These are phyloP conservation scores for Dromius quadrimaculatus DNA, from an alignment of 2,888 invertebrate genomes.

Conservation along the genomic window DNA sequence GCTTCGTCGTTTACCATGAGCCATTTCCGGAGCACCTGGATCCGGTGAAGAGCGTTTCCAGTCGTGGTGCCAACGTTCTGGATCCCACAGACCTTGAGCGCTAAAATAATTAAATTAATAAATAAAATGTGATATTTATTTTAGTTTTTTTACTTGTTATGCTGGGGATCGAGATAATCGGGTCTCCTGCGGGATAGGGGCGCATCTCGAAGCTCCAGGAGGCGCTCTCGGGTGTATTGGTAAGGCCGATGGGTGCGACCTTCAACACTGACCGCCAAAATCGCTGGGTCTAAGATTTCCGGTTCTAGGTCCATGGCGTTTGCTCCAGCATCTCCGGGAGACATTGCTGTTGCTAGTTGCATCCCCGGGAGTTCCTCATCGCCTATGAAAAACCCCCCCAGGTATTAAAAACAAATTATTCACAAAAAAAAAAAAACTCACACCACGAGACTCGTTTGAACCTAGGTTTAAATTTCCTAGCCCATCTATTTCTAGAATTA, in stretches of 20 bases:
- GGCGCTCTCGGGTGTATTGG: constrained; percentile 76
- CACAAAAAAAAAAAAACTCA: constrained; percentile 38
- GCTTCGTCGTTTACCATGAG: constrained; percentile 67
- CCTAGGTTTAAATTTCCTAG: constrained; percentile 43
- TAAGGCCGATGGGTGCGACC: constrained; percentile 64
- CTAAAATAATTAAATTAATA: constrained; percentile 57
- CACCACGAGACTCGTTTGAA: constrained; percentile 54
- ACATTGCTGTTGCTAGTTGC: constrained; percentile 66
- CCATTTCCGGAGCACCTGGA: constrained; percentile 66
- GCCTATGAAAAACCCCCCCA: constrained; percentile 61
- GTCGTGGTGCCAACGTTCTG: constrained; percentile 69
- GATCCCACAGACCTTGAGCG: constrained; percentile 68
- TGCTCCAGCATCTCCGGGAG: constrained; percentile 56
- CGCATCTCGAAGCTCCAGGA: constrained; percentile 78
- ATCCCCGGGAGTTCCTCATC: constrained; percentile 69
- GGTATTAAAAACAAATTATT: constrained; percentile 4
- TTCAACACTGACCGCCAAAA: constrained; percentile 70
- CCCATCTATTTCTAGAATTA: constrained; percentile 21
- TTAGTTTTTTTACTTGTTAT: constrained; percentile 68
- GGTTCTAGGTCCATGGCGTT: constrained; percentile 52
- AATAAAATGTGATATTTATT: neutral
- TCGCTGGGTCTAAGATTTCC: constrained; percentile 69
- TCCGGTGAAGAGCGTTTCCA: constrained; percentile 74
- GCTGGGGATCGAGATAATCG: constrained; percentile 73
- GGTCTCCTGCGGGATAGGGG: constrained; percentile 80